Evolutionary conservation across 2,888 invertebrate species (phyloP), one percentile per base, ranked within the genome.

Genomic region (Meandrusa payeni): DNA sequence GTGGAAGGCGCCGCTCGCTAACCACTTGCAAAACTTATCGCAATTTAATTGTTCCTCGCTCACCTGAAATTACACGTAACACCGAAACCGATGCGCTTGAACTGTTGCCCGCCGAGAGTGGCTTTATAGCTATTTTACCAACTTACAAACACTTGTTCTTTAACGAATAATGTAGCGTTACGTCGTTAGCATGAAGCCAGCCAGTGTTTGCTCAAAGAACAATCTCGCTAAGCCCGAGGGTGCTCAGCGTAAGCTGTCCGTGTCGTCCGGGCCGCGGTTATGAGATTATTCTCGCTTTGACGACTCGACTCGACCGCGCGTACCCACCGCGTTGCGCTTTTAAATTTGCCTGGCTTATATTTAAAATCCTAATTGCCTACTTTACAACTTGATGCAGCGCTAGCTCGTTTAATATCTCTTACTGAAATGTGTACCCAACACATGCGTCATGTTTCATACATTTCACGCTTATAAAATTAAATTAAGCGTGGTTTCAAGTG

Each of bases 261-360:
- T 68, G 73, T 76, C 70, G 76, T 69, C 72, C 69, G 68, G 66
- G 63, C 64, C 69, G 68, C 70, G 68, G 78, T 83, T 82, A 83
- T 82, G 79, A 79, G 79, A 82, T 83, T 80, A 83, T 75, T 75
- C 73, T 76, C 74, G 75, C 81, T 83, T 81, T 81, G 81, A 78
- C 76, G 71, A 67, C 62, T 51, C 61, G 64, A 65, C 67, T 68
- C 63, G 57, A 62, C 63, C 63, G 69, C 61, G 64, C 70, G 64
- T 67, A 64, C n/a, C n/a, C n/a, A n/a, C 59, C 55, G 61, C 59
- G 70, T 61, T 71, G 74, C 67, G 59, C 75, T 72, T 74, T 74
- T 66, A 65, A 61, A 60, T 67, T 55, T 57, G 55, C 57, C 64
- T 55, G 56, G 59, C 58, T 61, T 68, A 62, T 66, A 74, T 75